phyloP scores from a whole-genome alignment of 2,888 invertebrate species.

The Crossocerus cetratus region DNA sequence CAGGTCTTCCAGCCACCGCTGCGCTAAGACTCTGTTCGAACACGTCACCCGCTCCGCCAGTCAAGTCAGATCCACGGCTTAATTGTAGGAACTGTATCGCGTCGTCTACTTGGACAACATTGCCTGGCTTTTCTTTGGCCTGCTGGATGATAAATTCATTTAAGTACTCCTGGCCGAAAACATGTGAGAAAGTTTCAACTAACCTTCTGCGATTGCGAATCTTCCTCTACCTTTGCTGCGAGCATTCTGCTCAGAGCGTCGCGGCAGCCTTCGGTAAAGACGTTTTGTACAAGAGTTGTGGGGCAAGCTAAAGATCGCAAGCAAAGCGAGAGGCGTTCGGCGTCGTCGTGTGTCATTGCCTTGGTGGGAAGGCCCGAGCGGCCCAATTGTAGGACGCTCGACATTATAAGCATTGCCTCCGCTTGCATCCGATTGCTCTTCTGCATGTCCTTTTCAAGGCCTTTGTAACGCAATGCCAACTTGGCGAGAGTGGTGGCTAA shows the following conservation, averaged over 20 bases:
- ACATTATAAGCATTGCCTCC: constrained; percentile 92
- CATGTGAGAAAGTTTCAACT: neutral
- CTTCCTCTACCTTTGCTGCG: constrained; percentile 86
- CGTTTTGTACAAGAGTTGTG: constrained; percentile 82
- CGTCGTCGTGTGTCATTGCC: constrained; percentile 96
- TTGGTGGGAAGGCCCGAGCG: constrained; percentile 81
- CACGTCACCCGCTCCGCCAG: constrained; percentile 85
- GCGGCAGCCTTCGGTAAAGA: constrained; percentile 87
- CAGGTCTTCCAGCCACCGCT: constrained; percentile 86
- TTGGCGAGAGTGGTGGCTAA: constrained; percentile 94
- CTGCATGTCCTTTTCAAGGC: constrained; percentile 62
- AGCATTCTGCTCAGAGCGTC: constrained; percentile 90
- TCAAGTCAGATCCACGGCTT: constrained; percentile 82
- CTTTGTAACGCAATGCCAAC: constrained; percentile 83
- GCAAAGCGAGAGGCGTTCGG: constrained; percentile 92
- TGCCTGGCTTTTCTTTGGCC: constrained; percentile 84
- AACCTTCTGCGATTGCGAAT: constrained; percentile 80
- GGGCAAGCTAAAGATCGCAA: constrained; percentile 85
- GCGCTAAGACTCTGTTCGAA: constrained; percentile 96
- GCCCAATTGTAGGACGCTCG: constrained; percentile 91
- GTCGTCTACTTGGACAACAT: constrained; percentile 89
- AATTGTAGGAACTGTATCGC: constrained; percentile 91
- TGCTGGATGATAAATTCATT: constrained; percentile 69
- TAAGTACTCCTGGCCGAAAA: neutral
- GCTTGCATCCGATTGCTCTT: constrained; percentile 82